These are phyloP conservation scores for Artibeus lituratus DNA, from an alignment of 2,797 vertebrate genomes.

Conservation along the genomic window DNA sequence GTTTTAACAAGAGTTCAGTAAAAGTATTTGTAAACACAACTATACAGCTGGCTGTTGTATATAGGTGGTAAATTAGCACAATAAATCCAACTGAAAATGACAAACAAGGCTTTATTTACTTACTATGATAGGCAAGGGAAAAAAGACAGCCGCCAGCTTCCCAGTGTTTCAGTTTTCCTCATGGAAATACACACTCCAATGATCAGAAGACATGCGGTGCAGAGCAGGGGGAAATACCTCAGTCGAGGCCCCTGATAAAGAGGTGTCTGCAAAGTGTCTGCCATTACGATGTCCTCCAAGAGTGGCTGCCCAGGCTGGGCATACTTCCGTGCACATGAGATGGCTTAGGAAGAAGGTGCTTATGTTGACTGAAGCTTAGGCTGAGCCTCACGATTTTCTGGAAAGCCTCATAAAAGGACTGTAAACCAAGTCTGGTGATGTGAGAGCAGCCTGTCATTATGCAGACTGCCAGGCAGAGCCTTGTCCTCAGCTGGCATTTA, in stretches of 20 bases:
- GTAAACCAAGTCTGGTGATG: background rate
- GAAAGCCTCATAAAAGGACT: background rate
- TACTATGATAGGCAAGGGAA: background rate
- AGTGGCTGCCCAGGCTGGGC: background rate
- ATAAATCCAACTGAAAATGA: background rate
- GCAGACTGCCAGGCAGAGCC: background rate
- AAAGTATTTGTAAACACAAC: constrained; percentile 21
- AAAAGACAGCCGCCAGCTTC: background rate
- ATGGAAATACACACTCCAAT: background rate
- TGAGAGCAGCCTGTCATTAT: background rate
- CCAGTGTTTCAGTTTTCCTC: background rate
- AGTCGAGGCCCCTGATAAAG: background rate
- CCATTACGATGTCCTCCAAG: background rate
- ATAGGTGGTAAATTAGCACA: background rate
- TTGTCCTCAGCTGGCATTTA: too few relatives aligned
- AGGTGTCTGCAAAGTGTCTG: background rate
- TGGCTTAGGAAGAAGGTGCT: background rate
- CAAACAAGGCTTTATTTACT: background rate
- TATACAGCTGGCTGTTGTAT: background rate
- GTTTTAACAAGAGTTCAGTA: background rate
- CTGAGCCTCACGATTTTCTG: background rate
- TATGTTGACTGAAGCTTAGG: background rate
- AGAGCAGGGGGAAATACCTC: background rate
- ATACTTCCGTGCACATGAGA: background rate
- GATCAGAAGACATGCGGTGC: too few relatives aligned